Evolutionary conservation across 1,140 invertebrate genomes (phyloP).

Genomic region (Orchestia grillus): DNA sequence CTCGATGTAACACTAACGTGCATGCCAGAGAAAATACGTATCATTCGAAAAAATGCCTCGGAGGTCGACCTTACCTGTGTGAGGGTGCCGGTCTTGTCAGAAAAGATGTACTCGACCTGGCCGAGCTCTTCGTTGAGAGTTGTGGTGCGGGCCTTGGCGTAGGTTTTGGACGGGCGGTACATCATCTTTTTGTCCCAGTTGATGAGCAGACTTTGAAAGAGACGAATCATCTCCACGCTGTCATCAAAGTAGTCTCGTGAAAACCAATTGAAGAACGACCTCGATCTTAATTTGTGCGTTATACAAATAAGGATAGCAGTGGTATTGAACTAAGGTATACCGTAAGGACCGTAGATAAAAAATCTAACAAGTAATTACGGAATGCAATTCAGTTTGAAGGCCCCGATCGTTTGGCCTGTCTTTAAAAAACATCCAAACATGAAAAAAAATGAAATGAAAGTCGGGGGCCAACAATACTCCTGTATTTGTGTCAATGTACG

Average conservation of each 20-base stretch:
- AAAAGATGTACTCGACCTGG: slow-evolving; percentile 99
- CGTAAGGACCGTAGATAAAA: neutral
- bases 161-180: slow-evolving; percentile 75
- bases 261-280: neutral
- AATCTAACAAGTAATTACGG: neutral
- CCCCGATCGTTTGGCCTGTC: too few species aligned
- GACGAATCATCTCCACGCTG: slow-evolving; percentile 93
- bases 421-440: too few species aligned
- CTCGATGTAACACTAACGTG: too few species aligned
- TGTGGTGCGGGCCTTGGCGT: slow-evolving; percentile 96
- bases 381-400: too few species aligned
- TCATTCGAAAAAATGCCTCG: too few species aligned
- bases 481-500: too few species aligned
- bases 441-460: too few species aligned
- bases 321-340: neutral
- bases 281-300: neutral
- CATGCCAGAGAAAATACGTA: too few species aligned
- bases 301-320: too few species aligned
- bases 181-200: slow-evolving; percentile 98
- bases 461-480: too few species aligned
- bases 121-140: slow-evolving; percentile 98
- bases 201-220: slow-evolving; percentile 95
- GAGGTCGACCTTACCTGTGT: slow-evolving; percentile 80
- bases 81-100: slow-evolving; percentile 98
- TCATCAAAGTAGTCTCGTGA: slow-evolving; percentile 66